A percentile compares a stretch with the other conserved stretches of the same genome.
phyloP scores from a whole-genome alignment of 2,113 vertebrate species.

The Erpornis zantholeuca region DNA sequence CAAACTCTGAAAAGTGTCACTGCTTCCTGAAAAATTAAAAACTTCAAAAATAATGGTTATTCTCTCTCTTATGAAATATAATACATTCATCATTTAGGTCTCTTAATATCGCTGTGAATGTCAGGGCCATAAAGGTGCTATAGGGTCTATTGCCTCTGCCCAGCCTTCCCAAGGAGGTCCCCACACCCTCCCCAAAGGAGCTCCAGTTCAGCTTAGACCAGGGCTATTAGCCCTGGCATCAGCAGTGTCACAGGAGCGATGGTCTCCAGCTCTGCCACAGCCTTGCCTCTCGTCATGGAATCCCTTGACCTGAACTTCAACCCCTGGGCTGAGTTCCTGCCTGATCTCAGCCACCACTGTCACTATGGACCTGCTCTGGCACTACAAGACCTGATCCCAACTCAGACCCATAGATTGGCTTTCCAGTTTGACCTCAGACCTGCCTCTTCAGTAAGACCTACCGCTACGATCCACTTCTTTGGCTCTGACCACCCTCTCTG shows the following conservation, averaged over 20 bases:
- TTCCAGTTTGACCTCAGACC: not conserved
- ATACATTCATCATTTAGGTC: not conserved
- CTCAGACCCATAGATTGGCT: not conserved
- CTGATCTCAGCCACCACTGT: not conserved
- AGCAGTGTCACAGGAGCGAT: not conserved
- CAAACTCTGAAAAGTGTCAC: not conserved
- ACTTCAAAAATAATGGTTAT: not conserved
- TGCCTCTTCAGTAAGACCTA: not conserved
- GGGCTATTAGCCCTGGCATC: not conserved
- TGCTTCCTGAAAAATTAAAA: not conserved
- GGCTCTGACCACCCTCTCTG: not conserved
- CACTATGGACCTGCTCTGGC: not conserved
- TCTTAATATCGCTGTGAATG: not conserved
- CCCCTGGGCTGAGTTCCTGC: accelerated
- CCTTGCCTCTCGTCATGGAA: not conserved
- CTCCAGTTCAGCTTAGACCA: not conserved
- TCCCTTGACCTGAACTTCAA: not conserved
- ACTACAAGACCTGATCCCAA: not conserved
- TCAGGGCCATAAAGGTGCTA: not conserved
- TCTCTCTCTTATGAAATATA: not conserved
- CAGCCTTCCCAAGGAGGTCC: accelerated
- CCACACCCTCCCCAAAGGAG: not conserved
- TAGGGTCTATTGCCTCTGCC: not conserved
- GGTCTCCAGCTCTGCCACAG: not conserved
- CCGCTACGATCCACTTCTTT: not conserved